Percentiles rank a stretch among this genome's conserved stretches.
Evolutionary conservation across 1,140 invertebrate species (phyloP).

Genomic region (Drosophila virilis): DNA sequence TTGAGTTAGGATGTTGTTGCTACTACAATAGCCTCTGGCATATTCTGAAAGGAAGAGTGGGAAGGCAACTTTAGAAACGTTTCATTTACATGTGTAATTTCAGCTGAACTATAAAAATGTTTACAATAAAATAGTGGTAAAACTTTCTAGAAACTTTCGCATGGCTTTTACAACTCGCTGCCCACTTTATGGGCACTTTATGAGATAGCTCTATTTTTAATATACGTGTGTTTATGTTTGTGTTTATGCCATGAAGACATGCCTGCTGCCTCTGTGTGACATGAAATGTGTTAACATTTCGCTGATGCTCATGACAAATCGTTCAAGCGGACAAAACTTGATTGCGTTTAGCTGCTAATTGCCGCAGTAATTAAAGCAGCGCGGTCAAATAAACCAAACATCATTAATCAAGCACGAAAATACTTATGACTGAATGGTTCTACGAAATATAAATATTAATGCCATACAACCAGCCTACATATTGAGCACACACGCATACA

Average conservation of each 20-base stretch:
- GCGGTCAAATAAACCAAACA: slow-evolving; percentile 46
- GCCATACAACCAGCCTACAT: neutral
- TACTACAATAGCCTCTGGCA: slow-evolving; percentile 44
- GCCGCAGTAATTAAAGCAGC: slow-evolving; percentile 75
- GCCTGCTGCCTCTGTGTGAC: slow-evolving; percentile 27
- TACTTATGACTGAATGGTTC: slow-evolving; percentile 40
- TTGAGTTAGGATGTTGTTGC: slow-evolving; percentile 50
- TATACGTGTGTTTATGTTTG: slow-evolving; percentile 29
- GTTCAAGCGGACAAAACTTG: slow-evolving; percentile 44
- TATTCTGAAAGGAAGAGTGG: slow-evolving; percentile 53
- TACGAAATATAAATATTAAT: slow-evolving; percentile 58
- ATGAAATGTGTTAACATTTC: slow-evolving; percentile 45
- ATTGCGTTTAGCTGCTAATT: slow-evolving; percentile 71
- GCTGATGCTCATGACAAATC: slow-evolving; percentile 64
- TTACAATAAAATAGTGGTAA: slow-evolving; percentile 22
- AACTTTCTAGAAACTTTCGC: slow-evolving; percentile 55
- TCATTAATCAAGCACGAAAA: slow-evolving; percentile 74
- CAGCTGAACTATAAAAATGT: slow-evolving; percentile 44
- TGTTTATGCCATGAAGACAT: slow-evolving; percentile 17
- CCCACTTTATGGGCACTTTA: slow-evolving; percentile 41
- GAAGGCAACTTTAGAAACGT: slow-evolving; percentile 32
- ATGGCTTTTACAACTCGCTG: slow-evolving; percentile 23
- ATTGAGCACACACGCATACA: neutral
- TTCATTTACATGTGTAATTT: slow-evolving; percentile 47
- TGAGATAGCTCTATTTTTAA: slow-evolving; percentile 34